phyloP scores from a whole-genome alignment of 2,113 vertebrate species.

The Forbesichthys papilliferus region DNA sequence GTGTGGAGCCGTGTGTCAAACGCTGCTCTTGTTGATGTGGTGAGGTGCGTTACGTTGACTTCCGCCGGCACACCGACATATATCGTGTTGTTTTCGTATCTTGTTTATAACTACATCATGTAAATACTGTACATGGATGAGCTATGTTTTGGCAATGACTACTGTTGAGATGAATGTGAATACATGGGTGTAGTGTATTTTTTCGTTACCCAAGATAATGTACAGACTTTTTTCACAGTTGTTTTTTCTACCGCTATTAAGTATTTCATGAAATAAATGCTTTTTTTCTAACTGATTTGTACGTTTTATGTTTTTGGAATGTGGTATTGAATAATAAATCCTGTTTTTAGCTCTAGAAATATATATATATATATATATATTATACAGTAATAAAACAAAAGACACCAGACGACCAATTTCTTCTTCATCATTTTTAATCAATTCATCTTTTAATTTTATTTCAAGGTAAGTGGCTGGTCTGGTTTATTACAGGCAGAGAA shows the following conservation, averaged over 20 bases:
- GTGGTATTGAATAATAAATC: not conserved
- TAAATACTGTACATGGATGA: conserved; percentile 67
- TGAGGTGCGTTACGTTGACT: not conserved
- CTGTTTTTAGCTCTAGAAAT: not conserved
- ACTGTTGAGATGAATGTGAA: conserved; percentile 15
- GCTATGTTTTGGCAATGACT: conserved; percentile 57
- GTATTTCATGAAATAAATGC: conserved; percentile 63
- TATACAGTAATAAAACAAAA: not conserved
- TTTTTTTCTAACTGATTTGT: conserved; percentile 56
- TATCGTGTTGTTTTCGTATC: conserved; percentile 12
- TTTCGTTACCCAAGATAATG: conserved; percentile 54
- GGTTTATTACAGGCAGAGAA: conserved; percentile 65
- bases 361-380: not conserved
- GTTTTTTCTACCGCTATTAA: conserved; percentile 70
- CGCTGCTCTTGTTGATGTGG: too few relatives aligned
- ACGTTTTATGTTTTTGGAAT: not conserved
- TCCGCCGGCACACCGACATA: not conserved
- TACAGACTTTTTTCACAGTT: conserved; percentile 59
- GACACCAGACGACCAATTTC: conserved; percentile 14
- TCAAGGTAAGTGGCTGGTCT: conserved; percentile 73
- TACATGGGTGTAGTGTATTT: conserved; percentile 39
- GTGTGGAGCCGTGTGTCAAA: too few relatives aligned
- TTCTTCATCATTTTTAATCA: conserved; percentile 38
- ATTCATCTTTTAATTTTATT: conserved; percentile 57
- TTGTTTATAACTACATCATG: conserved; percentile 35